Conservation (phyloP, 2,888 invertebrate species). For the Noctua janthina region DNA sequence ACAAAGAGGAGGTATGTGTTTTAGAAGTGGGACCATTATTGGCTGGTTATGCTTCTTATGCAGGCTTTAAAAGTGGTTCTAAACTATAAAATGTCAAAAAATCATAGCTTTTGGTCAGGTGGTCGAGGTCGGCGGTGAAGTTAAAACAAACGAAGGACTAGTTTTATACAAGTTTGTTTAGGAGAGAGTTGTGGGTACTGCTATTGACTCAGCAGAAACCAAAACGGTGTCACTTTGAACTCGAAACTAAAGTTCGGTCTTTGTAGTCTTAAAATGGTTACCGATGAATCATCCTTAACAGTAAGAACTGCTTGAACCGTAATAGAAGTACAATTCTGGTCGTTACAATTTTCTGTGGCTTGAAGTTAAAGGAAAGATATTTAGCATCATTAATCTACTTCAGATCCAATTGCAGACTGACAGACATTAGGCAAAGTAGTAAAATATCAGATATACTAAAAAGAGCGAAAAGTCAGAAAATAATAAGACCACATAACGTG, state of each 20-base stretch:
- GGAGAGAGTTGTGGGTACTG: slow-evolving; percentile 16
- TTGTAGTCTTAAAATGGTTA: slow-evolving; percentile 2
- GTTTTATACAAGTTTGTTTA: slow-evolving; percentile 25
- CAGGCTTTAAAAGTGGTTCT: background rate
- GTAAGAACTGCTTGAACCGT: background rate
- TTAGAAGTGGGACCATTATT: background rate
- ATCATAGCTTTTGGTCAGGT: background rate
- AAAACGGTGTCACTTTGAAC: slow-evolving; percentile 6
- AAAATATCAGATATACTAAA: too few relatives aligned
- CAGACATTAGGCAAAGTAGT: background rate
- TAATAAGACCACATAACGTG: background rate
- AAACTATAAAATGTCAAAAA: background rate
- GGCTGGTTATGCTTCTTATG: background rate
- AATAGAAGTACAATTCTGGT: background rate
- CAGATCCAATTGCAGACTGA: background rate
- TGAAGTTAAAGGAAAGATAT: background rate
- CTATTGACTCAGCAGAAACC: background rate
- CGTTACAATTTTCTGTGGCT: background rate
- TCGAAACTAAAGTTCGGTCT: background rate
- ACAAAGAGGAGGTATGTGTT: background rate
- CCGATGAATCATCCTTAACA: background rate
- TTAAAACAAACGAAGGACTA: slow-evolving; percentile 27
- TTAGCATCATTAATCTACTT: background rate
- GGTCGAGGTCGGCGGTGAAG: background rate
- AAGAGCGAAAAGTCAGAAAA: background rate